Percentiles rank a stretch among this genome's conserved stretches.
Conservation (phyloP, 2,113 vertebrate species). For the Syngnathus floridae region DNA sequence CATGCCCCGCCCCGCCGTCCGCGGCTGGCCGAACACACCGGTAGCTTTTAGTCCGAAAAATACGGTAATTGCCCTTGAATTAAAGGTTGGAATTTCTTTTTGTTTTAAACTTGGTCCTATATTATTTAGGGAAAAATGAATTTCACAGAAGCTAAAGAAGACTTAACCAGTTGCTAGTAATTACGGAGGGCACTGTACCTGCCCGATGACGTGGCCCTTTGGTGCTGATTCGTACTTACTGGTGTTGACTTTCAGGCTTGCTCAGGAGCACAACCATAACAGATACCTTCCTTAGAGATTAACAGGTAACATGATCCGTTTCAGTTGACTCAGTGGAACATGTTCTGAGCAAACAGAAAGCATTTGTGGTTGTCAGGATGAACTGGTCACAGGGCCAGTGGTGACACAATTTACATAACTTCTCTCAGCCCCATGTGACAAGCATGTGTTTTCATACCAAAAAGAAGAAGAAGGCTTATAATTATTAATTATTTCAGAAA, state of each 20-base stretch:
- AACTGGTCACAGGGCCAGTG: background rate
- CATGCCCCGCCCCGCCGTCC: too few relatives aligned
- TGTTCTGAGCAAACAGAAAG: slow-evolving; percentile 23
- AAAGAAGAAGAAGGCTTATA: background rate
- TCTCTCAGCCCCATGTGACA: background rate
- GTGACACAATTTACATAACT: background rate
- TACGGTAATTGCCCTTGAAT: too few relatives aligned
- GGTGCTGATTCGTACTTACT: background rate
- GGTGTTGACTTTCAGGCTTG: slow-evolving; percentile 39
- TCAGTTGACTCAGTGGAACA: slow-evolving; percentile 19
- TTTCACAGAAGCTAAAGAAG: too few relatives aligned
- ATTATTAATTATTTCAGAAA: background rate
- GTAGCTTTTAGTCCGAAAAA: too few relatives aligned
- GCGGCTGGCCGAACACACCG: too few relatives aligned
- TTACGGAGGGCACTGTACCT: background rate
- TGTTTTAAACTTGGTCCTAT: too few relatives aligned
- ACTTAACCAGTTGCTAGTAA: too few relatives aligned
- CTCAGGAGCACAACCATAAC: slow-evolving; percentile 28
- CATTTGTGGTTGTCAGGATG: background rate
- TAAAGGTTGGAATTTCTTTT: too few relatives aligned
- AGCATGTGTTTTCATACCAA: background rate
- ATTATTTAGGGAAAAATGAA: too few relatives aligned
- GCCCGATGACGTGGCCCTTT: background rate
- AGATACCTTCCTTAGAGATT: slow-evolving; percentile 24
- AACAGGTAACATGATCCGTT: slow-evolving; percentile 1